Evolutionary conservation across 2,113 vertebrate genomes (phyloP).

Genomic region (rat (Rattus norvegicus)): DNA sequence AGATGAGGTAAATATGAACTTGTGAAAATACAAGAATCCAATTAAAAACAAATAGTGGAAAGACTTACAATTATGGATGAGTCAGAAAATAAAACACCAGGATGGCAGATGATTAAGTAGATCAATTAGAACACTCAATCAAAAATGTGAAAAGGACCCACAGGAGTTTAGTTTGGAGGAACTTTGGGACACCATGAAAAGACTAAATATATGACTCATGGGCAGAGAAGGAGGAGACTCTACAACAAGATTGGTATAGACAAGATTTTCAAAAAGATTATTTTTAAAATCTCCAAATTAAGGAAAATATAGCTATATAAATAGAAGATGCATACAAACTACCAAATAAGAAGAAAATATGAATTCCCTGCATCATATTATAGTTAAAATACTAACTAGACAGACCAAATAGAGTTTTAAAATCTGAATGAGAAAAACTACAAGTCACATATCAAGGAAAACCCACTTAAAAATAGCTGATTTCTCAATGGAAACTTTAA

Average conservation of each 20-base stretch:
- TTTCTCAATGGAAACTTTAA: not conserved
- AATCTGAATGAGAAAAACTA: not conserved
- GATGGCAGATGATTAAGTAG: not conserved
- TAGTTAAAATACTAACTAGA: not conserved
- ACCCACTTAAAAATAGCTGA: not conserved
- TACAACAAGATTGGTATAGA: not conserved
- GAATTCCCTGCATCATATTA: not conserved
- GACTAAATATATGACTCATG: not conserved
- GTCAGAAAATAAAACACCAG: not conserved
- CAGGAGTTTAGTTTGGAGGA: not conserved
- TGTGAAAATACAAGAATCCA: not conserved
- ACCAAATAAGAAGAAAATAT: not conserved
- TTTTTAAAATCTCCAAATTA: not conserved
- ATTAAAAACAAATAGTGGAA: not conserved
- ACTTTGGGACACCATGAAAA: not conserved
- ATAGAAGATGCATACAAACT: not conserved
- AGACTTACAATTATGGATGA: not conserved
- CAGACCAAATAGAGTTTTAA: not conserved
- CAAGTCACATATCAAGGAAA: not conserved
- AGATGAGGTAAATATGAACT: not conserved
- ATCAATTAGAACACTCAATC: not conserved
- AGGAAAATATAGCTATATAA: not conserved
- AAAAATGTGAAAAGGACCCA: not conserved
- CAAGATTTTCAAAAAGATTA: not conserved
- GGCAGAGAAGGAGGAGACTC: not conserved